phyloP scores from a whole-genome alignment of 2,888 invertebrate species.

The Pteria penguin region DNA sequence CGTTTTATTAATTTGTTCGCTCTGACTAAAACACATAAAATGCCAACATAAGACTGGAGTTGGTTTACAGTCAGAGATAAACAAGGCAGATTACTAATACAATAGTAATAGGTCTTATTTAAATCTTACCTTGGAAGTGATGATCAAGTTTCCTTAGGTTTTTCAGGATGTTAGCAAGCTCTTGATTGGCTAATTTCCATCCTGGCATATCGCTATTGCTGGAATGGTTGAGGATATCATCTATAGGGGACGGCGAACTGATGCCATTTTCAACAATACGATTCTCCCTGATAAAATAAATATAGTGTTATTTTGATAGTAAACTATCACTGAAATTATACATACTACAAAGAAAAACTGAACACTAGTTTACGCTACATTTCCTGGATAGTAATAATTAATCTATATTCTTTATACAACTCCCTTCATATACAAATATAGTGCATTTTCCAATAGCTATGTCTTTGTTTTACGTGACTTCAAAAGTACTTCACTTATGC shows the following conservation, averaged over 20 bases:
- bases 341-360: not conserved
- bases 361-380: not conserved
- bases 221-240: slow-evolving; percentile 63
- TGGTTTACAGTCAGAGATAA: too few species aligned
- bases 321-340: not conserved
- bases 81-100: too few species aligned
- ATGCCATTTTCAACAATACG: slow-evolving; percentile 60
- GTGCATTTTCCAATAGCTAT: too few species aligned
- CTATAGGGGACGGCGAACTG: slow-evolving; percentile 72
- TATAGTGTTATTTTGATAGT: not conserved
- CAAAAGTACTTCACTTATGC: too few species aligned
- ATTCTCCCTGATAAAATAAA: slow-evolving; percentile 52
- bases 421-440: too few species aligned
- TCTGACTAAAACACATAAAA: too few species aligned
- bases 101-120: too few species aligned
- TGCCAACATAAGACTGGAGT: too few species aligned
- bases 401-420: too few species aligned
- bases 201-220: slow-evolving; percentile 68
- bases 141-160: slow-evolving; percentile 82
- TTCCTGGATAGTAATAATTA: slow-evolving; percentile 28
- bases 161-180: slow-evolving; percentile 82
- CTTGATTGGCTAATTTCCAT: slow-evolving; percentile 80
- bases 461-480: too few species aligned
- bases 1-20: too few species aligned
- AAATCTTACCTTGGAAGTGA: slow-evolving; percentile 81